A percentile compares a stretch with the other conserved stretches of the same genome.
Evolutionary conservation across 1,140 invertebrate species (phyloP).

Genomic region (Aphelinus certus): DNA sequence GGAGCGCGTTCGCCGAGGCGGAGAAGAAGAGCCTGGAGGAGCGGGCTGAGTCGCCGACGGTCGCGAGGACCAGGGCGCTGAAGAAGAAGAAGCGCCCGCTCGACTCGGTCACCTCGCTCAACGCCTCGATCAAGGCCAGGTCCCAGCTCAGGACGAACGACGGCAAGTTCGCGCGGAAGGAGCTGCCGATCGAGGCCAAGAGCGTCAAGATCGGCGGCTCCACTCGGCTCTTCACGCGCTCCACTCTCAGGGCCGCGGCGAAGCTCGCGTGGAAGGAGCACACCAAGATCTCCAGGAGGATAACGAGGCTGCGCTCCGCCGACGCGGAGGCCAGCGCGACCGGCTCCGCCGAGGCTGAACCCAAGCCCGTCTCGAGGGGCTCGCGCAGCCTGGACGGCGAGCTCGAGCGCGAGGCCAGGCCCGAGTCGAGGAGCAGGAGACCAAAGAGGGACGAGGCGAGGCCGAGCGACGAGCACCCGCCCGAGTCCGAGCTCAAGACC

Average conservation of each 20-base stretch:
- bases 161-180: slow-evolving; percentile 56
- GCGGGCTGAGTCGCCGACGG: too few species aligned
- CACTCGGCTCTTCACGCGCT: slow-evolving; percentile 14
- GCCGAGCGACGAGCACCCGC: background rate
- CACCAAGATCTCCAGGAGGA: slow-evolving; percentile 8
- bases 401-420: background rate
- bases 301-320: slow-evolving; percentile 10
- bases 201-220: slow-evolving; percentile 36
- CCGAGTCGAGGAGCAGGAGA: slow-evolving; percentile 13
- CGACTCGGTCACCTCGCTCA: slow-evolving; percentile 37
- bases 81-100: background rate
- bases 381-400: background rate
- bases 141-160: slow-evolving; percentile 55
- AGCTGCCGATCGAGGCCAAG: slow-evolving; percentile 15
- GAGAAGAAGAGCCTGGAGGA: background rate
- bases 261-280: slow-evolving; percentile 34
- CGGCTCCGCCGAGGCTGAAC: background rate
- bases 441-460: slow-evolving; percentile 7
- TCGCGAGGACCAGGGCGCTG: background rate
- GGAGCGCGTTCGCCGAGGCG: background rate
- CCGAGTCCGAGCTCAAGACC: slow-evolving; percentile 5
- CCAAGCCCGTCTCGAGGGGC: background rate
- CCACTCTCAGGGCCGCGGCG: slow-evolving; percentile 11
- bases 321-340: background rate
- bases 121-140: slow-evolving; percentile 54